A percentile compares a stretch with the other conserved stretches of the same genome.
Evolutionary conservation across 2,797 vertebrate genomes (phyloP).

Genomic region (Microchirus variegatus): DNA sequence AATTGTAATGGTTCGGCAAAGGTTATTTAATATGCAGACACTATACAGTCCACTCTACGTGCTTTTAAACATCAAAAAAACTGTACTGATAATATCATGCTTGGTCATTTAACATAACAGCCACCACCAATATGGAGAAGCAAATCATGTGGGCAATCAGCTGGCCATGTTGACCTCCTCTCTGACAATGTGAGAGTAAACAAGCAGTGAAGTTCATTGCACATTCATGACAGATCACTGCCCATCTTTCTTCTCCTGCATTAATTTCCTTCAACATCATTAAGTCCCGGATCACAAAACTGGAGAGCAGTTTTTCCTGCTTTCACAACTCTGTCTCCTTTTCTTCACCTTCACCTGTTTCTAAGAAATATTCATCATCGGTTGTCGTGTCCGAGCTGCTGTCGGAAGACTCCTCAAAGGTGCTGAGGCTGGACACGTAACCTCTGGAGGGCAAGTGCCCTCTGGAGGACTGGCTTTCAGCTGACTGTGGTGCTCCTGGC

Average conservation of each 20-base stretch:
- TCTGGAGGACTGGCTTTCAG: slow-evolving; percentile 69
- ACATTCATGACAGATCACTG: not conserved
- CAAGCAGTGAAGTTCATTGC: slow-evolving; percentile 8
- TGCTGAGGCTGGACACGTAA: slow-evolving; percentile 70
- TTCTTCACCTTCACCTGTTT: slow-evolving; percentile 76
- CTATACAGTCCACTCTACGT: slow-evolving; percentile 18
- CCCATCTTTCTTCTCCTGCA: not conserved
- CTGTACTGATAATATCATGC: slow-evolving; percentile 16
- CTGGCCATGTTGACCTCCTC: not conserved
- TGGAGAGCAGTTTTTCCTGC: slow-evolving; percentile 5
- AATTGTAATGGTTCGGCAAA: slow-evolving; percentile 2
- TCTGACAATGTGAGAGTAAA: not conserved
- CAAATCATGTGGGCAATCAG: slow-evolving; percentile 29
- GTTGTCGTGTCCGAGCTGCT: slow-evolving; percentile 88
- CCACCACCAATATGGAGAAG: slow-evolving; percentile 27
- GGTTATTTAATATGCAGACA: not conserved
- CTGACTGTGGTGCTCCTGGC: slow-evolving; percentile 38
- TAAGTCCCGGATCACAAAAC: slow-evolving; percentile 13
- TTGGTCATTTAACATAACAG: slow-evolving; percentile 22
- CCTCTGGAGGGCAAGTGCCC: slow-evolving; percentile 69
- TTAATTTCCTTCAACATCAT: not conserved
- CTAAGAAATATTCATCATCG: slow-evolving; percentile 94
- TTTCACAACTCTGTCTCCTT: slow-evolving; percentile 91
- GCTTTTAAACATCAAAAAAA: slow-evolving; percentile 10
- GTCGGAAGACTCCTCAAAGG: slow-evolving; percentile 84